Evolutionary conservation across 2,888 invertebrate species (phyloP), one percentile per base, ranked within the genome.

Genomic region (Cerastis rubricosa): DNA sequence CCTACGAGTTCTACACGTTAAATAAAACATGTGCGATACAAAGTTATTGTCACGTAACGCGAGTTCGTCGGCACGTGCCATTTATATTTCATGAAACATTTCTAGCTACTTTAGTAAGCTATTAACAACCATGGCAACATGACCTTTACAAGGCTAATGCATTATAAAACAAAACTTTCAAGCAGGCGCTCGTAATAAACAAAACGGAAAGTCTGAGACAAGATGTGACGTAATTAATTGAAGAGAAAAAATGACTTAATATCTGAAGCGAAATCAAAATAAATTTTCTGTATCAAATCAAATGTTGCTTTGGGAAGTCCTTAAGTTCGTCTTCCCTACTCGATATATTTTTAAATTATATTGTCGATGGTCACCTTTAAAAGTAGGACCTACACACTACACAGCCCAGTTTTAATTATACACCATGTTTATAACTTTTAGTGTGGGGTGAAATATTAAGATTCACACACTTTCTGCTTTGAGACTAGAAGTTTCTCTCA

Each of bases 11-110:
- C 14, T 68, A 73, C 25, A 71, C 71, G 71, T 73, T 85, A 84
- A 80, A 83, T 82, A 81, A 87, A 81, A 79, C 77, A 77, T 78
- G 76, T 74, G 76, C 72, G 76, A 84, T 80, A 81, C 73, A 77
- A 86, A 79, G 70, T 85, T 76, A 83, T 81, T 83, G 81, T 81
- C 87, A 83, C 83, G 81, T 81, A 81, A 79, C 78, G 63, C 76
- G 67, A 69, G 78, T 83, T 80, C 71, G 76, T 77, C 40, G 71
- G 76, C 74, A 84, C 86, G 87, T 86, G 82, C 49, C 57, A 45
- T 77, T 63, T 81, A 86, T 89, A 88, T 85, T 85, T 81, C 74
- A 84, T 81, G 29, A 40, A 71, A 71, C 80, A 74, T 76, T 57
- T 57, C 65, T 76, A 81, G 76, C 49, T 40, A 71, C 67, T 77